Conservation (phyloP, 2,888 invertebrate genomes). For the Holacanthella duospinosa region DNA sequence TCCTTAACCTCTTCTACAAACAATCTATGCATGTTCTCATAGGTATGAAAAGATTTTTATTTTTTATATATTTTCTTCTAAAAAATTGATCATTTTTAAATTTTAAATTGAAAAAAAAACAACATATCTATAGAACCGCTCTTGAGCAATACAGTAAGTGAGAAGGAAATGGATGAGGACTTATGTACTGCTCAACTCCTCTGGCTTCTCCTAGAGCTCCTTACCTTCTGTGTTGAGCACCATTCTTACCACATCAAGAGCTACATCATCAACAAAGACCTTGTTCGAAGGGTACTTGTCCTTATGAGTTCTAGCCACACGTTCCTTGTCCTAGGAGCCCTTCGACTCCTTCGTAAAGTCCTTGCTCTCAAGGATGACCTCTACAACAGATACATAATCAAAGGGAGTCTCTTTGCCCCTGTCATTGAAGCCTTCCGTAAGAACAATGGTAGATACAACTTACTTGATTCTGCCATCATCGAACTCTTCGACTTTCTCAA, state of each 20-base stretch:
- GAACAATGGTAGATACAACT: slow-evolving; percentile 96
- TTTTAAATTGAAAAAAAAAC: not conserved
- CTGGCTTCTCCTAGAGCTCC: slow-evolving; percentile 84
- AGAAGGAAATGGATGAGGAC: slow-evolving; percentile 83
- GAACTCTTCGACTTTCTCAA: slow-evolving; percentile 99
- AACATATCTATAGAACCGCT: slow-evolving; percentile 62
- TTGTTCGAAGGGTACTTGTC: slow-evolving; percentile 85
- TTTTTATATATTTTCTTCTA: slow-evolving; percentile 18
- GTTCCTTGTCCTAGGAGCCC: slow-evolving; percentile 84
- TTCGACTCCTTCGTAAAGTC: slow-evolving; percentile 93
- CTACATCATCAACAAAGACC: slow-evolving; percentile 91
- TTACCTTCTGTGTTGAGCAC: slow-evolving; percentile 98
- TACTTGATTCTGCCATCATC: slow-evolving; percentile 95
- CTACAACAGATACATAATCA: slow-evolving; percentile 91
- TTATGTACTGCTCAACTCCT: slow-evolving; percentile 92
- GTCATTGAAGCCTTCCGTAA: slow-evolving; percentile 91
- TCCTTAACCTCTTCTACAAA: slow-evolving; percentile 96
- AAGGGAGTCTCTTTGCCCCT: slow-evolving; percentile 86
- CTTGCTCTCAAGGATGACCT: slow-evolving; percentile 96
- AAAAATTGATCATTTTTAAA: not conserved
- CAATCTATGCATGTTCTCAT: slow-evolving; percentile 93
- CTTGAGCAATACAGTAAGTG: slow-evolving; percentile 79
- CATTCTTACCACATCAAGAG: slow-evolving; percentile 96
- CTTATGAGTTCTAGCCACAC: slow-evolving; percentile 94
- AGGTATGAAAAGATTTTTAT: too few relatives aligned